These are phyloP conservation scores for Theristicus caerulescens DNA, from an alignment of 2,113 vertebrate species.

Conservation along the genomic window DNA sequence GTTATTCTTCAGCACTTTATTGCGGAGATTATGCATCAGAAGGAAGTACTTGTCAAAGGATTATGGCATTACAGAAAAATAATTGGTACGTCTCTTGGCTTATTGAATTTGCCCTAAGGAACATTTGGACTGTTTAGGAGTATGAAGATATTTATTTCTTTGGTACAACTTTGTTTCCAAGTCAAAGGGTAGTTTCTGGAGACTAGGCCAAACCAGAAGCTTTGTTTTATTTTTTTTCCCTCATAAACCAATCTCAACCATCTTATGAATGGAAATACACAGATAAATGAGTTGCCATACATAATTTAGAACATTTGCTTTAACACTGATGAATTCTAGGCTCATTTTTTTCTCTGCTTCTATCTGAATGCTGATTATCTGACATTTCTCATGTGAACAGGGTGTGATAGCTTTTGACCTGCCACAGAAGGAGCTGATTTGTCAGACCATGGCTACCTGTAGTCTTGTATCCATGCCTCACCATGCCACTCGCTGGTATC, in stretches of 20 bases:
- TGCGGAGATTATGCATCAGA: constrained; percentile 42
- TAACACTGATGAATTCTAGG: background rate
- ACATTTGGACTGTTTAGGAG: constrained; percentile 22
- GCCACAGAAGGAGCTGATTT: background rate
- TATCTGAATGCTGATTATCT: background rate
- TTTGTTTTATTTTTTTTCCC: background rate
- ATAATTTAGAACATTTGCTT: background rate
- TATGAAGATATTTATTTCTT: constrained; percentile 9
- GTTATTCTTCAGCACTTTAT: constrained; percentile 12
- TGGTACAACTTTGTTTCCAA: background rate
- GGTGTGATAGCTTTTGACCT: background rate
- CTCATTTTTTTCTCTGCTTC: background rate
- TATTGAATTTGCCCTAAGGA: constrained; percentile 44
- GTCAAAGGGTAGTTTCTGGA: background rate
- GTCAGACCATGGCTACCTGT: background rate
- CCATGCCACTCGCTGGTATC: background rate
- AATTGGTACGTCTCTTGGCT: constrained; percentile 30
- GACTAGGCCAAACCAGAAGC: background rate
- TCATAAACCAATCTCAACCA: background rate
- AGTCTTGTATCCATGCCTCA: background rate
- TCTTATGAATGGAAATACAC: background rate
- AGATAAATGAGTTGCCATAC: background rate
- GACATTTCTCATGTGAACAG: background rate
- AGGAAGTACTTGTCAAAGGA: constrained; percentile 39
- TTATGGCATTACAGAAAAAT: constrained; percentile 57